A percentile compares a stretch with the other conserved stretches of the same genome.
These are phyloP conservation scores for Caenorhabditis panamensis DNA, from an alignment of 2,888 invertebrate genomes.

Conservation along the genomic window DNA sequence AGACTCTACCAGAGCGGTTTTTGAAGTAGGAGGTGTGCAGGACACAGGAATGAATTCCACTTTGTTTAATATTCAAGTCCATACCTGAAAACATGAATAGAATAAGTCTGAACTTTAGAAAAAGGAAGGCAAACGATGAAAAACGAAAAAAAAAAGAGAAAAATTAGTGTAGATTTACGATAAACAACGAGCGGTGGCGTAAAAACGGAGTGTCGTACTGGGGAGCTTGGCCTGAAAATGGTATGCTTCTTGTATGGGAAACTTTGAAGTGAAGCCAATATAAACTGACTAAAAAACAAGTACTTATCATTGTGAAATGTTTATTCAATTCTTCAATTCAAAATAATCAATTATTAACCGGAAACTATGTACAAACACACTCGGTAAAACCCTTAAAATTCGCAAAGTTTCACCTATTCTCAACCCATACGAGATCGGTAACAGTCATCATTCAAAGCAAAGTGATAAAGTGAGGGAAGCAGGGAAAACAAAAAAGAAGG, in stretches of 20 bases:
- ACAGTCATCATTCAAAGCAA: slow-evolving; percentile 8
- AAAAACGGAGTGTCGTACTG: slow-evolving; percentile 19
- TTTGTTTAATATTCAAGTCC: slow-evolving; percentile 75
- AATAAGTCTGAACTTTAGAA: no score
- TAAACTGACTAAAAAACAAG: no score
- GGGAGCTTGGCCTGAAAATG: no score
- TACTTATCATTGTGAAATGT: no score
- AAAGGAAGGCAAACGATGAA: background rate
- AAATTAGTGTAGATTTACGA: slow-evolving; percentile 31
- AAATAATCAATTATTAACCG: slow-evolving; percentile 21
- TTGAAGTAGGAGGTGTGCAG: slow-evolving; percentile 66
- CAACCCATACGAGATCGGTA: slow-evolving; percentile 23
- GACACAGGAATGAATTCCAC: slow-evolving; percentile 69
- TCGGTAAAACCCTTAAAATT: slow-evolving; percentile 5
- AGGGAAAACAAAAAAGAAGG: slow-evolving; percentile 10
- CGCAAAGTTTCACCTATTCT: slow-evolving; percentile 14
- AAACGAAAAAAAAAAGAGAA: slow-evolving; percentile 6
- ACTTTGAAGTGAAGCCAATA: no score
- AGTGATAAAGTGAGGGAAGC: background rate
- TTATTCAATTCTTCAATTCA: slow-evolving; percentile 1
- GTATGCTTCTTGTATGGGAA: no score
- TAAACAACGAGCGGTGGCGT: slow-evolving; percentile 14
- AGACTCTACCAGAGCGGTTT: slow-evolving; percentile 67
- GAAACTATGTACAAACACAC: slow-evolving; percentile 41
- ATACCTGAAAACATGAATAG: slow-evolving; percentile 36